These are phyloP conservation scores for Pseudorasbora parva DNA, from an alignment of 2,113 vertebrate genomes.

Conservation along the genomic window DNA sequence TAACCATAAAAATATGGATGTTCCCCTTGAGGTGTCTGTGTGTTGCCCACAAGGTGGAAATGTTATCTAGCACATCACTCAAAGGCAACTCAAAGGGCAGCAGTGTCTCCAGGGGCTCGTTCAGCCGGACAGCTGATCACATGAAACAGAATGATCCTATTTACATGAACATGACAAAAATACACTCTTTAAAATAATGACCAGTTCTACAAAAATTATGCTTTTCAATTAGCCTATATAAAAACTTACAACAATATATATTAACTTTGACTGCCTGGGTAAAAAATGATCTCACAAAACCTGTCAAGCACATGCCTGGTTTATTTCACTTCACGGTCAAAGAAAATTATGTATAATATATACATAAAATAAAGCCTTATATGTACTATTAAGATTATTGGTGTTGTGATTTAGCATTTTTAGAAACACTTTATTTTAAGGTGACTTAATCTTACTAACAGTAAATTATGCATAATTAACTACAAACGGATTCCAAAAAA, in stretches of 20 bases:
- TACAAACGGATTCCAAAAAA: too few species aligned
- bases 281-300: not conserved
- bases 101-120: constrained; percentile 3
- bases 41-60: constrained; percentile 34
- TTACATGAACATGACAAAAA: not conserved
- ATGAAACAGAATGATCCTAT: not conserved
- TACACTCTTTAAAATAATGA: not conserved
- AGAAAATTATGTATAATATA: too few species aligned
- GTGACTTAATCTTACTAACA: too few species aligned
- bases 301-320: not conserved
- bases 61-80: constrained; percentile 8
- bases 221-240: too few species aligned
- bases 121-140: constrained; percentile 38
- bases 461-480: too few species aligned
- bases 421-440: too few species aligned
- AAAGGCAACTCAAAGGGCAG: constrained; percentile 26
- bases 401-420: too few species aligned
- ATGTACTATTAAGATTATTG: not conserved
- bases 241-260: too few species aligned
- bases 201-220: too few species aligned
- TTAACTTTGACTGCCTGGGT: too few species aligned
- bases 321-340: not conserved
- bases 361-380: not conserved
- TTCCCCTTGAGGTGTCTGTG: constrained; percentile 17
- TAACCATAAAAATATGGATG: constrained; percentile 14